Percentiles rank a stretch among this genome's conserved stretches.
Conservation (phyloP, 2,113 vertebrate species). For the Gambusia holbrooki region DNA sequence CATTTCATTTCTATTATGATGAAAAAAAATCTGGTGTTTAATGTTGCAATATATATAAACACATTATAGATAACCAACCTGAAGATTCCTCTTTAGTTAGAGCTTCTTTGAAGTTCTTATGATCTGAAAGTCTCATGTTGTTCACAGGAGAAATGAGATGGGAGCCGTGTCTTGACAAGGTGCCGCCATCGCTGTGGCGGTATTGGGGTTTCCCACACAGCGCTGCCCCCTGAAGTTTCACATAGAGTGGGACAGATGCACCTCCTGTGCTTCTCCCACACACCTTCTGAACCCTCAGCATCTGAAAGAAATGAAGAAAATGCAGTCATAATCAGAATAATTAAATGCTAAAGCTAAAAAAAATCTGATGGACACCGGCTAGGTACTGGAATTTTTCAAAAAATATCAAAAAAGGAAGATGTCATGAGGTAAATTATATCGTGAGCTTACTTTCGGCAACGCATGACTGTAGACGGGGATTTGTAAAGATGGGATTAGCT, state of each 20-base stretch:
- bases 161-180: conserved; percentile 16
- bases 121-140: conserved; percentile 14
- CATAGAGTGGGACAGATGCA: conserved; percentile 83
- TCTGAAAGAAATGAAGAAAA: conserved; percentile 68
- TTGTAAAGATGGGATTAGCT: conserved; percentile 88
- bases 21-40: no score
- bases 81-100: conserved; percentile 5
- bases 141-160: background rate
- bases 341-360: background rate
- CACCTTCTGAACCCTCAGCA: conserved; percentile 83
- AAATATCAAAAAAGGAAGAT: conserved; percentile 4
- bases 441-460: conserved; percentile 83
- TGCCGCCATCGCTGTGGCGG: conserved; percentile 13
- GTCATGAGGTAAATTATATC: conserved; percentile 12
- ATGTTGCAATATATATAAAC: no score
- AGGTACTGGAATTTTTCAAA: background rate
- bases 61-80: conserved; percentile 38
- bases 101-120: conserved; percentile 5
- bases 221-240: conserved; percentile 83
- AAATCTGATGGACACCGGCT: background rate
- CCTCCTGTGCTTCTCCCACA: conserved; percentile 81
- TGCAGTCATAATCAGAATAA: background rate
- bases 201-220: conserved; percentile 58
- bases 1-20: no score
- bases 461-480: conserved; percentile 81